A percentile compares a stretch with the other conserved stretches of the same genome.
These are phyloP conservation scores for Drosophila flavopinicola DNA, from an alignment of 2,888 invertebrate species.

Conservation along the genomic window DNA sequence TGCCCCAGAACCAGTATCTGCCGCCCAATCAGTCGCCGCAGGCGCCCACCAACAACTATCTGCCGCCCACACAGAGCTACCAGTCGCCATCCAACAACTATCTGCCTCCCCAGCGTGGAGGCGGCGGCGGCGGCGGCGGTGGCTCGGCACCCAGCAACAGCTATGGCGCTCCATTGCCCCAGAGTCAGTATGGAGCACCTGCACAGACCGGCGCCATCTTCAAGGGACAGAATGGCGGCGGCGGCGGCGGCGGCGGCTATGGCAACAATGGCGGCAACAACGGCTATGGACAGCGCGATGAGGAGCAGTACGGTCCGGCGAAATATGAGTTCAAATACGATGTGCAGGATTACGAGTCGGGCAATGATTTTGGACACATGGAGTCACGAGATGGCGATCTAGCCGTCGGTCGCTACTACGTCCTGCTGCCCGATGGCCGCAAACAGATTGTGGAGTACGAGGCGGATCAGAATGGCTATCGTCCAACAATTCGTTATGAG, in stretches of 20 bases:
- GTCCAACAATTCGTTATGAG: conserved; percentile 88
- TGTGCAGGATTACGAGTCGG: conserved; percentile 87
- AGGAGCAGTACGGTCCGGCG: conserved; percentile 87
- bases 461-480: conserved; percentile 89
- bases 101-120: conserved; percentile 82
- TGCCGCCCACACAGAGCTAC: conserved; percentile 83
- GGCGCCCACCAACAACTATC: conserved; percentile 83
- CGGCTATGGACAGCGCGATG: conserved; percentile 73
- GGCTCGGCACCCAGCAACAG: conserved; percentile 76
- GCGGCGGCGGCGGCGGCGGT: conserved; percentile 41
- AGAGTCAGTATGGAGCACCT: conserved; percentile 86
- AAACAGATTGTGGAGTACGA: conserved; percentile 90
- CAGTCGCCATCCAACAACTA: conserved; percentile 84
- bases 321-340: conserved; percentile 89
- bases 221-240: conserved; percentile 77
- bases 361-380: conserved; percentile 88
- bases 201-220: conserved; percentile 85
- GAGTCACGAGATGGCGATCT: conserved; percentile 88
- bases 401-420: conserved; percentile 88
- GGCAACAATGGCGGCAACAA: conserved; percentile 58
- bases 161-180: conserved; percentile 78
- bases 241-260: conserved; percentile 56
- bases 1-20: conserved; percentile 83
- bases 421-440: conserved; percentile 88
- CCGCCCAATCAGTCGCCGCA: conserved; percentile 84